Conservation (phyloP, 2,113 vertebrate species). For the Malurus cyaneus region DNA sequence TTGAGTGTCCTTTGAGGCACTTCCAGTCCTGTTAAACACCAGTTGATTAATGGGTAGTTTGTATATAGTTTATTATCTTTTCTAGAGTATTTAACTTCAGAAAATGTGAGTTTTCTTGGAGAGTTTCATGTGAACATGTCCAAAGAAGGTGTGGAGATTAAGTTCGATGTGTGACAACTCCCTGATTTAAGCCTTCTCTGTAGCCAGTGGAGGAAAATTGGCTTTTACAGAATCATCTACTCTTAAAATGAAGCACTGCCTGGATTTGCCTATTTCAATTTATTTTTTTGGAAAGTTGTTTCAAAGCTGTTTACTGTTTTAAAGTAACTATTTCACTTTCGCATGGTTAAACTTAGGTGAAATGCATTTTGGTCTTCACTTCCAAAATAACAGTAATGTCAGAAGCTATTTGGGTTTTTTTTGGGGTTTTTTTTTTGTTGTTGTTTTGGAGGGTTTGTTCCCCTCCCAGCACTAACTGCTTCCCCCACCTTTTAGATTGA, state of each 20-base stretch:
- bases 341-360: not conserved
- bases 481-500: conserved; percentile 73
- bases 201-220: not conserved
- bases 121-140: not conserved
- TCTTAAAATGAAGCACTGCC: not conserved
- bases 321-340: not conserved
- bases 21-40: not conserved
- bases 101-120: no score
- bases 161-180: not conserved
- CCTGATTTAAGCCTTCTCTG: not conserved
- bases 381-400: not conserved
- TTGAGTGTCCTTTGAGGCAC: not conserved
- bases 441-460: fast-evolving
- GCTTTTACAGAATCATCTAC: not conserved
- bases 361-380: not conserved
- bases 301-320: not conserved
- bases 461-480: not conserved
- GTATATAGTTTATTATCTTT: not conserved
- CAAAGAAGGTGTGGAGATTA: not conserved
- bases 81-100: not conserved
- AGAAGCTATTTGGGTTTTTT: not conserved
- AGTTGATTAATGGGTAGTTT: not conserved
- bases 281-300: not conserved
- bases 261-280: not conserved
- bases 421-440: not conserved